Evolutionary conservation across 92 coral and sea anemone species (phyloP), one percentile per base, ranked within the genome.

Genomic region (Actinernus sp.): DNA sequence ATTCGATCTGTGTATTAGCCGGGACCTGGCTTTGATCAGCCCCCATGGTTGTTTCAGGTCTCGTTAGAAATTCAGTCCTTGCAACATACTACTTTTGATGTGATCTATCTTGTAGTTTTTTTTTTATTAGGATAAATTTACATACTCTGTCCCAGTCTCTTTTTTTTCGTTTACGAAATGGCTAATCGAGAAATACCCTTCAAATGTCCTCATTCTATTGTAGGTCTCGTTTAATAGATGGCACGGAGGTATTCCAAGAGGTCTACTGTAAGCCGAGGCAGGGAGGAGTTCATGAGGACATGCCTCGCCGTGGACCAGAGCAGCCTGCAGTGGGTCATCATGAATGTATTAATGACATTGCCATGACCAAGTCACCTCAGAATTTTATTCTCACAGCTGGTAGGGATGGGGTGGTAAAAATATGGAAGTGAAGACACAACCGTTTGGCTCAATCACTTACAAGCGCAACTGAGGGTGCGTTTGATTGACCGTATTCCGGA

Each of bases 301-400:
- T 94, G 58, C 98, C 98, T 14, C 88, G 96, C 20, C 84, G 98
- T 49, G 97, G 97, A 32, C 98, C 98, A 29, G 97, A 86, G 33
- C 93, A 94, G 50, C 97, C 98, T 26, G 86, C 98, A 23, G 84
- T 89, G 73, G 98, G 98, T 14, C 98, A 94, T 75, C 98, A 91
- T 45, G 98, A 94, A 52, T 94, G 98, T 50, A 91, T 94, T 50
- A 94, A 92, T 60, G 98, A 94, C 74, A 69, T 94, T 13, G 88
- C 86, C 3, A 65, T 87, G 59, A 78, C 93, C 7, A 93, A 79
- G 58, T 62, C 78, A 34, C 98, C 98, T 3, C 98, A 94, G 61
- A 88, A 94, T 61, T 94, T 91, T 34, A 79, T 94, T 38, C 77
- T 94, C 41, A 92, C 98, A 10, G 97, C 98, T 11, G 92, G 86